phyloP scores from a whole-genome alignment of 2,113 vertebrate species.

The Actenoides hombroni region DNA sequence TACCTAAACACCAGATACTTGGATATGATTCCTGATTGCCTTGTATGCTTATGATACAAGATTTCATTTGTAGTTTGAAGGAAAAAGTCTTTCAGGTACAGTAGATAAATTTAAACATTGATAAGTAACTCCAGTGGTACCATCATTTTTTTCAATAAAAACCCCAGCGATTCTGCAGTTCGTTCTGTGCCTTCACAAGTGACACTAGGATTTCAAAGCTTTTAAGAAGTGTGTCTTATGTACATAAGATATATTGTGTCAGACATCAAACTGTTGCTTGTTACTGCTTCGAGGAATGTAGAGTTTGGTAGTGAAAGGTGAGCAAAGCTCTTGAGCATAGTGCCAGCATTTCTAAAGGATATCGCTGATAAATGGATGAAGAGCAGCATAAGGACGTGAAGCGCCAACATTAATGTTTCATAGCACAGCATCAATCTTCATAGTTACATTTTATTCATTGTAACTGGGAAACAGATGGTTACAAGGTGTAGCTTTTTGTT shows the following conservation, averaged over 20 bases:
- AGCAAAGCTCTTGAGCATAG: not conserved
- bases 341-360: not conserved
- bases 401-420: not conserved
- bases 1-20: not conserved
- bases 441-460: not conserved
- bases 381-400: not conserved
- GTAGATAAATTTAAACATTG: not conserved
- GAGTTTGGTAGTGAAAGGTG: not conserved
- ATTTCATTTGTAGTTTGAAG: not conserved
- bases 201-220: not conserved
- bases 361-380: slow-evolving; percentile 16
- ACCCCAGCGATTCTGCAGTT: not conserved
- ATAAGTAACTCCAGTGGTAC: not conserved
- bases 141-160: not conserved
- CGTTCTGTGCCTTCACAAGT: not conserved
- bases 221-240: not conserved
- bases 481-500: not conserved
- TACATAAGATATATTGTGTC: not conserved
- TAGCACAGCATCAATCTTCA: not conserved
- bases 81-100: not conserved
- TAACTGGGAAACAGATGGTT: not conserved
- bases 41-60: not conserved
- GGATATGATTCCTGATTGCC: not conserved
- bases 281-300: not conserved
- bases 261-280: not conserved